These are phyloP conservation scores for Holocentrus rufus DNA, from an alignment of 2,797 vertebrate species.

Conservation along the genomic window DNA sequence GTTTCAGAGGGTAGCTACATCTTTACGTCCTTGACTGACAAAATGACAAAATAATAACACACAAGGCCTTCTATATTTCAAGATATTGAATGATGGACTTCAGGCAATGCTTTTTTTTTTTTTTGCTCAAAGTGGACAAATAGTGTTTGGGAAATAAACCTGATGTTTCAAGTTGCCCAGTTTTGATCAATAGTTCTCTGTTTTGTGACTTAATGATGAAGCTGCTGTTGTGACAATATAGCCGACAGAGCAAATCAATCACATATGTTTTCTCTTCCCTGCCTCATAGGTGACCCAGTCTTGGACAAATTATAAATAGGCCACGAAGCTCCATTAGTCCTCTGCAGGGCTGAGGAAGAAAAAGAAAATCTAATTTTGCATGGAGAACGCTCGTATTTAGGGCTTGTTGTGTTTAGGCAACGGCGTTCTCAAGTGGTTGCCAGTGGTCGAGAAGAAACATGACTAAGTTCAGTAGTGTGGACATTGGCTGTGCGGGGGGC, in stretches of 20 bases:
- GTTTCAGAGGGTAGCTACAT: too few relatives aligned
- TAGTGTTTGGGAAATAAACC: neutral
- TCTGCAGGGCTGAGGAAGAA: neutral
- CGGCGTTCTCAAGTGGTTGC: conserved; percentile 13
- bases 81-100: conserved; percentile 18
- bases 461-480: neutral
- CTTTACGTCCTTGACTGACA: too few relatives aligned
- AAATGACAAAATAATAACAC: too few relatives aligned
- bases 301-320: neutral
- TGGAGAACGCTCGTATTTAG: neutral
- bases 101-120: neutral
- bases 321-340: neutral
- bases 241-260: conserved; percentile 43
- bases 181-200: conserved; percentile 29
- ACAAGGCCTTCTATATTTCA: neutral
- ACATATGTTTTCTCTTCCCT: conserved; percentile 14
- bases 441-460: conserved; percentile 25
- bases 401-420: conserved; percentile 33
- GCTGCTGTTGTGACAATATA: conserved; percentile 2
- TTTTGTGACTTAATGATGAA: conserved; percentile 16
- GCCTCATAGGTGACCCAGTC: neutral
- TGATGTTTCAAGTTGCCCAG: conserved; percentile 16
- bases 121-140: neutral
- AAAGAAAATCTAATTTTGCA: conserved; percentile 16
- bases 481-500: conserved; percentile 20